Base-by-base conservation (phyloP, 2,888 invertebrate genomes). In the Sinhomidia bicolor region DNA sequence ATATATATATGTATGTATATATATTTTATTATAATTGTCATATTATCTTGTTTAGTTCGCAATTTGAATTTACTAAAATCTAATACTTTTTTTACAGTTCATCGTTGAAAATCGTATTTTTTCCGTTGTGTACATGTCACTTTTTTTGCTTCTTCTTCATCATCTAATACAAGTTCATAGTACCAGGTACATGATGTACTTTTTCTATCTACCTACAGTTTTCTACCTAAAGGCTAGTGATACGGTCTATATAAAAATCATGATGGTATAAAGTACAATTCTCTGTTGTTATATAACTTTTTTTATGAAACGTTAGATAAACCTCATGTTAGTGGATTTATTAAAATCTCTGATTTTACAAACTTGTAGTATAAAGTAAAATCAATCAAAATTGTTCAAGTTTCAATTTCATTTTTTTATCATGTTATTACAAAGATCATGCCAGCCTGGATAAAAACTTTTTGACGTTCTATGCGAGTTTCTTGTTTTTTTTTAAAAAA, bases 141-240 rank as follows among this genome's bases (percentile, higher is more conserved):
- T 57, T 41, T 20, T 32, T 68, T 32, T 23, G 2, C 54, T 57
- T 41, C 36, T 32, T 68, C 68, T 23, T n/a, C n/a, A n/a, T n/a
- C n/a, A n/a, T n/a, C n/a, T 23, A 51, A 14, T 57, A 74, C 47
- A 26, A 20, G 10, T 14, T 44, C 1, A 9, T 32, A 82, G 83
- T 74, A 83, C 83, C 83, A 83, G 83, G 83, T 83, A 83, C 83
- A 17, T 71, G 68, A 68, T 82, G 26, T 26, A 47, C 29, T 17
- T 62, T 9, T 32, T 62, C 54, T 57, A n/a, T 17, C 54, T 6
- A 57, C 26, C 14, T 54, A 17, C 57, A 23, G 6, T 7, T 57
- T 23, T 4, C 23, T 23, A 57, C 26, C 20, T 23, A 54, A 6
- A 10, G 4, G 6, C 26, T 57, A 57, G 3, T 47, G 44, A 7